Evolutionary conservation across 2,113 vertebrate genomes (phyloP).

Genomic region (Okapia johnstoni): DNA sequence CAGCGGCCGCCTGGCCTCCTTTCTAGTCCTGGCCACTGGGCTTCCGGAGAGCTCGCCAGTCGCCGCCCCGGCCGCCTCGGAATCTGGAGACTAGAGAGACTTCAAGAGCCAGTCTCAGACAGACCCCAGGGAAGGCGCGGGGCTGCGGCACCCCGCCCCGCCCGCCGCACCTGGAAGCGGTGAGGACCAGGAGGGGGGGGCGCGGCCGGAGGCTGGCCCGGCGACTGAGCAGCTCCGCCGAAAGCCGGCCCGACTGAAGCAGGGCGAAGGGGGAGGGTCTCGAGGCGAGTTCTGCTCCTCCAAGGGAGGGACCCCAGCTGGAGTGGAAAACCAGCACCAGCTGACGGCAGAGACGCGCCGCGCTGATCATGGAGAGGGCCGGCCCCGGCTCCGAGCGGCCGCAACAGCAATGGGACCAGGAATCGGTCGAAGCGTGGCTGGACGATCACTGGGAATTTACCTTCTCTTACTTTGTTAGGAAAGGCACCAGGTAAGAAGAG

Average conservation of each 20-base stretch:
- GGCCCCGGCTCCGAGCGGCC: not conserved
- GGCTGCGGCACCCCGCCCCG: not conserved
- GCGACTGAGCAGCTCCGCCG: fast-evolving
- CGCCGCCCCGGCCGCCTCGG: not conserved
- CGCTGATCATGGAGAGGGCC: conserved; percentile 28
- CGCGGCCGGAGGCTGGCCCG: not conserved
- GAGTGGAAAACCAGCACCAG: not conserved
- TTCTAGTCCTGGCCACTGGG: not conserved
- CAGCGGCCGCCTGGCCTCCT: conserved; percentile 44
- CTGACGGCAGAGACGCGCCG: not conserved
- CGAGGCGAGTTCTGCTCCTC: not conserved
- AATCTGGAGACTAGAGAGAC: not conserved
- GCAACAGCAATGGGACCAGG: conserved; percentile 74
- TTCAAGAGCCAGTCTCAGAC: not conserved
- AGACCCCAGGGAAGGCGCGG: not conserved
- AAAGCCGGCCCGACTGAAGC: not conserved
- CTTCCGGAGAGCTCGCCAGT: conserved; percentile 22
- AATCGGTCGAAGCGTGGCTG: conserved; percentile 94
- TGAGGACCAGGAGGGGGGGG: not conserved
- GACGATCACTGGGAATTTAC: conserved; percentile 93
- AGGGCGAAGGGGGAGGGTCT: conserved; percentile 14
- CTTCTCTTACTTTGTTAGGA: conserved; percentile 92
- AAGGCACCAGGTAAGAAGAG: conserved; percentile 90
- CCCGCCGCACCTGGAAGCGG: conserved; percentile 44
- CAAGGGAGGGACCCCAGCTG: not conserved